phyloP scores from a whole-genome alignment of 2,113 vertebrate species.

The Dissostichus mawsoni region DNA sequence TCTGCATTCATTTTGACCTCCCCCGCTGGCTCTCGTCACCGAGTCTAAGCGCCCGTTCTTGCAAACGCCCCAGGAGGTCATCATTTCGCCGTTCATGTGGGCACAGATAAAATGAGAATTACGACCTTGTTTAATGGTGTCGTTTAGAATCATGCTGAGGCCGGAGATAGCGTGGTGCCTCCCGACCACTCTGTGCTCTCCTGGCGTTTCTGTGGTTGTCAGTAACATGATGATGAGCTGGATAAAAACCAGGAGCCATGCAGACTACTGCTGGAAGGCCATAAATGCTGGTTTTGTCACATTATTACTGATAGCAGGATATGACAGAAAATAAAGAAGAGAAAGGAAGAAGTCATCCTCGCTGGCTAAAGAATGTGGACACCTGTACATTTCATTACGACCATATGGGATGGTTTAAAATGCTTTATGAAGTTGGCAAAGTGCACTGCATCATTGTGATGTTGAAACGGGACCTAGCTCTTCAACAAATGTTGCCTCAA shows the following conservation, averaged over 20 bases:
- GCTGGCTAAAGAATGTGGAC: background rate
- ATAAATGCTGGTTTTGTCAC: background rate
- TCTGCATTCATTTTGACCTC: constrained; percentile 53
- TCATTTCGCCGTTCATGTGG: constrained; percentile 19
- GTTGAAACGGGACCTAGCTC: background rate
- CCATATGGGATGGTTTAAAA: no score
- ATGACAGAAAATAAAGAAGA: background rate
- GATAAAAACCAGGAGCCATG: constrained; percentile 1
- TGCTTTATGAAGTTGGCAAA: background rate
- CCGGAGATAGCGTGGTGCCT: constrained; percentile 32
- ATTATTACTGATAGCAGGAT: background rate
- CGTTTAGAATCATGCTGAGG: constrained; percentile 70
- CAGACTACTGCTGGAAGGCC: constrained; percentile 1
- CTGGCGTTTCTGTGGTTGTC: constrained; percentile 5
- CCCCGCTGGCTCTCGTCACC: constrained; percentile 38
- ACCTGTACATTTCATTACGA: background rate
- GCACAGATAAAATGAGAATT: constrained; percentile 65
- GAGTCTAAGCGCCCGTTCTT: constrained; percentile 29
- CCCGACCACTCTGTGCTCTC: constrained; percentile 25
- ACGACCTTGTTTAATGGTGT: constrained; percentile 70
- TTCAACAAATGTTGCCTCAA: background rate
- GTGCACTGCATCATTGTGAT: background rate
- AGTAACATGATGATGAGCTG: constrained; percentile 22
- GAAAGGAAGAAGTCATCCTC: background rate
- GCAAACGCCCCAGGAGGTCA: constrained; percentile 49